Evolutionary conservation across 30 jellyfish, hydroid and myxozoan species (phyloP), one percentile per base, ranked within the genome.

Genomic region (Aurelia sp.): DNA sequence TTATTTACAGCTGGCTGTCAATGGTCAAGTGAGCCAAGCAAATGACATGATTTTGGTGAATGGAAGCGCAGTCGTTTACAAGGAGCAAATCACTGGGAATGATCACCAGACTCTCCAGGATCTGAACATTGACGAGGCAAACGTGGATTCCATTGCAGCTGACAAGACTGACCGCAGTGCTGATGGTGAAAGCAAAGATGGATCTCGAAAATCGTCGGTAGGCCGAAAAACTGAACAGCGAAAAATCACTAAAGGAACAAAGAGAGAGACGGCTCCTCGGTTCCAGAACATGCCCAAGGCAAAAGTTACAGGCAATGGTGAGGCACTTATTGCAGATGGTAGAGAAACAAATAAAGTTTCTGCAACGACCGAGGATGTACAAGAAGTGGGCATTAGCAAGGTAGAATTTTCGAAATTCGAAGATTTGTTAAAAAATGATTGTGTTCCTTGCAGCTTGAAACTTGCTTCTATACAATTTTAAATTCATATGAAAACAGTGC

Each of bases 201-300:
- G 79, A 11, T 37, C 44, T 21, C 93, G 78, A n/a, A 84, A 84
- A 40, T n/a, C 61, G 35, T 30, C 85, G 3, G 33, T 37, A 40
- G 53, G 47, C 31, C 81, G 87, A 30, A 71, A 84, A 64, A 21
- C 81, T 17, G 93, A 84, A 23, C 87, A 68, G 60, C 74, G 87
- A 3, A 84, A 84, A 50, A 62, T 84, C 82, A 84, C 73, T 37
- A 84, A 84, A 51, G 93, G 93, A 15, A 84, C 93, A 11, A 84
- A 84, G 52, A 84, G 93, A 55, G 93, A 84, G 73, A 84, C 93
- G 2, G 93, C 93, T 21, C 93, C 93, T 0, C 44, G 93, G 20
- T 84, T 84, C 62, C 93, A 84, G 51, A 64, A 68, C 13, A 72
- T 61, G 66, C 61, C 82, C 37, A 84, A 84, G 66, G 53, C 74